Conservation (phyloP, 2,113 vertebrate genomes). For the Sminthopsis crassicaudata region DNA sequence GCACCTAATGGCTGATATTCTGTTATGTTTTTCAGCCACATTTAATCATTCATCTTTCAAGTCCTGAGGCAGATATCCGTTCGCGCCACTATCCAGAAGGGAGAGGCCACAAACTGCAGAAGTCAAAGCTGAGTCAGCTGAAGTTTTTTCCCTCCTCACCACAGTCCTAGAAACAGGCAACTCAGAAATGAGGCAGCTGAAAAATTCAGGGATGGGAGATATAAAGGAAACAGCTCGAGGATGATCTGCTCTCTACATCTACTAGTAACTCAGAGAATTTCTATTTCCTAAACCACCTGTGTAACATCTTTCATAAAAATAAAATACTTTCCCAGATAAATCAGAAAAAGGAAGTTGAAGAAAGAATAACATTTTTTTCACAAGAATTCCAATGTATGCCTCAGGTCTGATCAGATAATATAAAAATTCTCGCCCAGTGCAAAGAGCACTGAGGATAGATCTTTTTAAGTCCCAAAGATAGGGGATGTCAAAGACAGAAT, state of each 20-base stretch:
- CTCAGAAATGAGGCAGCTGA: neutral
- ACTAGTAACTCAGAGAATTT: neutral
- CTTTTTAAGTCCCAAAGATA: neutral
- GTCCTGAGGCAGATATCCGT: slow-evolving; percentile 13
- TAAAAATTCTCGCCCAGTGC: neutral
- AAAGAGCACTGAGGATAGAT: neutral
- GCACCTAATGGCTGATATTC: neutral
- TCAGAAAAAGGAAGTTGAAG: neutral
- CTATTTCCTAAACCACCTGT: neutral
- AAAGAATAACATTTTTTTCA: neutral
- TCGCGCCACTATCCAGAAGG: neutral
- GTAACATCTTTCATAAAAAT: neutral
- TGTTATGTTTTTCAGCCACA: neutral
- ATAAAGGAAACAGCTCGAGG: neutral
- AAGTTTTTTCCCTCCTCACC: slow-evolving; percentile 1
- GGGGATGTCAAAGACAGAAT: neutral
- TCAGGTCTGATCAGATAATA: neutral
- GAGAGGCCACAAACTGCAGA: neutral
- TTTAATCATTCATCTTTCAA: slow-evolving; percentile 41
- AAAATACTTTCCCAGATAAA: neutral
- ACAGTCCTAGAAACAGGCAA: neutral
- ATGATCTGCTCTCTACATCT: neutral
- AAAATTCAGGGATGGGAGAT: neutral
- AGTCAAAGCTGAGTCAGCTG: neutral
- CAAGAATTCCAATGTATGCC: neutral